Evolutionary conservation across 2,888 invertebrate species (phyloP), one percentile per base, ranked within the genome.

Genomic region (Shargacucullia verbasci): DNA sequence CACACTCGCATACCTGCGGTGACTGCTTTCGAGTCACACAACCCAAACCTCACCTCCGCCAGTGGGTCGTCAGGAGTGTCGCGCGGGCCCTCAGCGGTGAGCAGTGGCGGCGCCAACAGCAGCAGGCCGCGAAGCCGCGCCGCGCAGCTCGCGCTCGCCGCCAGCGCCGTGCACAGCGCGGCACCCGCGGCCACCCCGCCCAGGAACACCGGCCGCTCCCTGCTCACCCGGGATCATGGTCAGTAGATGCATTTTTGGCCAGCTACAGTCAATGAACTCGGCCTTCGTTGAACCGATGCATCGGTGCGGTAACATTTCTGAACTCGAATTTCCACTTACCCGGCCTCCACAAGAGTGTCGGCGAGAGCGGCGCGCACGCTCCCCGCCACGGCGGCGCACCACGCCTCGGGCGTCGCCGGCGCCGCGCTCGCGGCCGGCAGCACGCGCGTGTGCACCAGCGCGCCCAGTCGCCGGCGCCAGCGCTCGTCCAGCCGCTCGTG

Each of bases 91-190:
- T 95, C 95, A 0, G 96, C 94, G 14, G 96, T 95, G 49, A 92
- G 91, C 72, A 96, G 93, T 39, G 97, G 96, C 82, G 97, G 96
- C 39, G 96, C 96, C 57, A 96, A 90, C 81, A 96, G 96, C 64
- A 97, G 94, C 37, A 96, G 94, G 12, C 96, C 96, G 33, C 82
- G 81, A 79, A 79, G 47, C 49, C 71, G 58, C 55, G 41, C 70
- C 58, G 56, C 78, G 41, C 53, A 63, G 38, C 71, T 59, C 41
- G 59, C 70, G 45, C 71, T 72, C 52, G 63, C 66, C 62, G 66
- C 72, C 73, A 78, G 70, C 71, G 72, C 76, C 61, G 58, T 71
- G 47, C 67, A 68, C 69, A 81, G 63, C 41, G 79, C 68, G 25
- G 82, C 84, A 57, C 84, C 85, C 66, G 80, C 83, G 61, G 83